Percentiles rank a stretch among this genome's conserved stretches.
These are phyloP conservation scores for Hirtodrosophila confusa DNA, from an alignment of 2,888 invertebrate genomes.

Conservation along the genomic window DNA sequence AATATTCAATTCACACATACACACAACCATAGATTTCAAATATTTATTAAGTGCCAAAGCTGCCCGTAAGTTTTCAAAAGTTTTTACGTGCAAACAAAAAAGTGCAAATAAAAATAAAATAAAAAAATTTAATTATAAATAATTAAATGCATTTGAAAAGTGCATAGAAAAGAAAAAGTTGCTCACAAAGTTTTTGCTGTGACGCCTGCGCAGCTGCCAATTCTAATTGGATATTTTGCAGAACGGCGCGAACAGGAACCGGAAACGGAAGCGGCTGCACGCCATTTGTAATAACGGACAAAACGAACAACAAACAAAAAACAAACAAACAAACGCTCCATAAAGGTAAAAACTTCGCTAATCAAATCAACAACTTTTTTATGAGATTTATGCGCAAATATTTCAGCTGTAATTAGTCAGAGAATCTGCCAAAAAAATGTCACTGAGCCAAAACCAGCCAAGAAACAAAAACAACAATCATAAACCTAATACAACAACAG, in stretches of 20 bases:
- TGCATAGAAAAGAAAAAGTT: neutral
- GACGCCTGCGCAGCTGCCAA: slow-evolving; percentile 74
- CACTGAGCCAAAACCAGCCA: slow-evolving; percentile 34
- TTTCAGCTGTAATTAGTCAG: slow-evolving; percentile 31
- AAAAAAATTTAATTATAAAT: neutral
- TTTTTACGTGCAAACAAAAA: slow-evolving; percentile 3
- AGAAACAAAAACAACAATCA: slow-evolving; percentile 12
- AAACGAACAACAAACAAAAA: slow-evolving; percentile 2
- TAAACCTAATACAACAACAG: slow-evolving; percentile 9
- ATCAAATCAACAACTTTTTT: neutral
- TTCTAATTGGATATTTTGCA: slow-evolving; percentile 69
- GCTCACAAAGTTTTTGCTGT: slow-evolving; percentile 5
- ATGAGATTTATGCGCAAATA: slow-evolving; percentile 13
- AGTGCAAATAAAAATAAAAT: slow-evolving; percentile 19
- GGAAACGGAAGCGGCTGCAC: slow-evolving; percentile 58
- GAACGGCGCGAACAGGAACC: slow-evolving; percentile 37
- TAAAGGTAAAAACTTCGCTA: slow-evolving; percentile 17
- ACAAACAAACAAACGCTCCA: slow-evolving; percentile 2
- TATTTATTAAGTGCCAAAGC: slow-evolving; percentile 51
- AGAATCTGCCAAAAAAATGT: slow-evolving; percentile 50
- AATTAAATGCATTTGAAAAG: slow-evolving; percentile 1
- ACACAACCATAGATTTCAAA: slow-evolving; percentile 22
- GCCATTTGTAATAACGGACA: slow-evolving; percentile 38
- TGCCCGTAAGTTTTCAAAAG: no score
- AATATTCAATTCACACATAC: neutral